Evolutionary conservation across 1,140 invertebrate genomes (phyloP), one percentile per base, ranked within the genome.

Genomic region (Ganaspis sp.): DNA sequence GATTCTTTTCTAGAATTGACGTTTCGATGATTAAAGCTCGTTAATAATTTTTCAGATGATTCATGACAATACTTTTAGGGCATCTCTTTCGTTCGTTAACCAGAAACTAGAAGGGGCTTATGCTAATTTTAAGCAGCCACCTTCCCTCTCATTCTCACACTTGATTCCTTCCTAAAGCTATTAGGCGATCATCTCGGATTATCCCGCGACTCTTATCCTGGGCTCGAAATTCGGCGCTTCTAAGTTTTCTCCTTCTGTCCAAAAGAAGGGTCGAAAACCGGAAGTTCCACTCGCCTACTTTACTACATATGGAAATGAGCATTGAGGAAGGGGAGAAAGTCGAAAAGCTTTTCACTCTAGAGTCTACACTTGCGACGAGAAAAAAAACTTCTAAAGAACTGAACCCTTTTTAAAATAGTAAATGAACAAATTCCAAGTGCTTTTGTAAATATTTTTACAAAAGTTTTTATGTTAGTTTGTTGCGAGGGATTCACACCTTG

Each of bases 161-260:
- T 83, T 88, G 88, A 90, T 90, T 91, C 89, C 88, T 89, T 87
- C 86, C 85, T 90, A 90, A 91, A 90, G 87, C 90, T 91, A 91
- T 91, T 90, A 91, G 87, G 84, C 87, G 89, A 90, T 91, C 88
- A 91, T 90, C 89, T 89, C 81, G 88, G 89, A 91, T 91, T 88
- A 91, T 89, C 88, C 88, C 83, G 82, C 87, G 84, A 84, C 83
- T 82, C 82, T 83, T 83, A 83, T 83, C 81, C 82, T 81, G 85
- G 82, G 84, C 83, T 87, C 83, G 85, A 84, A 85, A 88, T 86
- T 86, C 85, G 86, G 87, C 87, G 85, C 87, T 88, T 87, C 86
- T 87, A 88, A 88, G 87, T 88, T 87, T 87, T 87, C 86, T 84
- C 82, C 75, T 79, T 77, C 75, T 82, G 49, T 73, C 49, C 58